Conservation (phyloP, 2,113 vertebrate genomes). For the Thamnophis sirtalis region DNA sequence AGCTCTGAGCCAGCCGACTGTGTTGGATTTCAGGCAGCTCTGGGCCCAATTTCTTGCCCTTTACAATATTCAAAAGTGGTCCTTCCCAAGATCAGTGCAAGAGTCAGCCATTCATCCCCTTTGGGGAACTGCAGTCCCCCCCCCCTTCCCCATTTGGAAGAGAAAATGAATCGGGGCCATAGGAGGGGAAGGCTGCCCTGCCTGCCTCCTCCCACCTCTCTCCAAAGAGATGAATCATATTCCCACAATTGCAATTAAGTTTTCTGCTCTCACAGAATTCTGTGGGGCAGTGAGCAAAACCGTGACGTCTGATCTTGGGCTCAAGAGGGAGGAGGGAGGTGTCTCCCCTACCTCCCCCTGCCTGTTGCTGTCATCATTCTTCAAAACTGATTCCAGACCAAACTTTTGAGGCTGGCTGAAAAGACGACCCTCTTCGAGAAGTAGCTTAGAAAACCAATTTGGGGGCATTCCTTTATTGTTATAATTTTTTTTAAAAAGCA, state of each 20-base stretch:
- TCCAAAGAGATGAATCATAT: slow-evolving; percentile 66
- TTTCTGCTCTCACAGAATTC: slow-evolving; percentile 59
- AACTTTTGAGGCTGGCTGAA: slow-evolving; percentile 42
- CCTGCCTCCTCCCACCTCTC: slow-evolving; percentile 11
- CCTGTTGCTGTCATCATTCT: slow-evolving; percentile 63
- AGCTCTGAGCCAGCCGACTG: background rate
- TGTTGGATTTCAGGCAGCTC: background rate
- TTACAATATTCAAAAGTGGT: background rate
- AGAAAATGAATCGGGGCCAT: slow-evolving; percentile 22
- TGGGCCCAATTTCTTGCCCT: background rate
- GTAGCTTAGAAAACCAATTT: slow-evolving; percentile 32
- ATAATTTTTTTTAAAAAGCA: background rate
- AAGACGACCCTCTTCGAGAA: background rate
- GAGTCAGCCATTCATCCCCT: background rate
- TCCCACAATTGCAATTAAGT: slow-evolving; percentile 67
- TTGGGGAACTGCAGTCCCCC: background rate
- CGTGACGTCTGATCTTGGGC: slow-evolving; percentile 59
- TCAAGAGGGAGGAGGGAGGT: slow-evolving; percentile 52
- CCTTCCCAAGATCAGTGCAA: too few species aligned
- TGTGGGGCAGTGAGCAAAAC: slow-evolving; percentile 61
- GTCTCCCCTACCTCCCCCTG: slow-evolving; percentile 50
- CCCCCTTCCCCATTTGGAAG: background rate
- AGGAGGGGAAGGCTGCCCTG: slow-evolving; percentile 53
- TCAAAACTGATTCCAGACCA: slow-evolving; percentile 47
- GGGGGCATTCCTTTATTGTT: background rate